Percentiles rank a stretch among this genome's conserved stretches.
Evolutionary conservation across 2,797 vertebrate species (phyloP).

Genomic region (Discoglossus pictus): DNA sequence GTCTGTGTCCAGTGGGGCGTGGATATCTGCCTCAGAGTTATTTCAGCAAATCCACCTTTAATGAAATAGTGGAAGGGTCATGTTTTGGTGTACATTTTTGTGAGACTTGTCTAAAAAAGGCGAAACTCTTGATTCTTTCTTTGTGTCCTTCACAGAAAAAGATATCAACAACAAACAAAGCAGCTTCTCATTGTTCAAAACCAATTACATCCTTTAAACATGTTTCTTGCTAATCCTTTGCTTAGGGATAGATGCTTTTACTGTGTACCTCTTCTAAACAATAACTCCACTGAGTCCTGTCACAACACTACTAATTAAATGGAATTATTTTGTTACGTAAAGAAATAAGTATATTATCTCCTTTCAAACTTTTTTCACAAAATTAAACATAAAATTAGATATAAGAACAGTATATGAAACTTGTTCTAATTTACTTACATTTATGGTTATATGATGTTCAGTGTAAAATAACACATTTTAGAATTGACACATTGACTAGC

Average conservation of each 20-base stretch:
- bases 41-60: slow-evolving; percentile 53
- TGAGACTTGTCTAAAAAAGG: slow-evolving; percentile 13
- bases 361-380: too few species aligned
- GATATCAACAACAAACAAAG: slow-evolving; percentile 6
- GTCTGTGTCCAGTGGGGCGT: slow-evolving; percentile 21
- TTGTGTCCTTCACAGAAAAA: slow-evolving; percentile 4
- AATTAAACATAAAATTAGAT: too few species aligned
- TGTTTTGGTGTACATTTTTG: slow-evolving; percentile 37
- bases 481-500: not conserved
- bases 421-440: too few species aligned
- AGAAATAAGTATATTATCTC: too few species aligned
- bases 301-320: too few species aligned
- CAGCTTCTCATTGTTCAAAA: slow-evolving; percentile 18
- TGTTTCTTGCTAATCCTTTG: slow-evolving; percentile 8
- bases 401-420: too few species aligned
- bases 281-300: too few species aligned
- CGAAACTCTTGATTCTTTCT: slow-evolving; percentile 34
- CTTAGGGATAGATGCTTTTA: too few species aligned
- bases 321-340: too few species aligned
- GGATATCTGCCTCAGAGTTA: slow-evolving; percentile 2
- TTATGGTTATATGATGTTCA: too few species aligned
- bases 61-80: slow-evolving; percentile 33
- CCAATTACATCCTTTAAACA: slow-evolving; percentile 3
- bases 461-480: too few species aligned
- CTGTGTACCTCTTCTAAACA: too few species aligned